These are phyloP conservation scores for Agapetus fuscipes DNA, from an alignment of 2,888 invertebrate species.

Conservation along the genomic window DNA sequence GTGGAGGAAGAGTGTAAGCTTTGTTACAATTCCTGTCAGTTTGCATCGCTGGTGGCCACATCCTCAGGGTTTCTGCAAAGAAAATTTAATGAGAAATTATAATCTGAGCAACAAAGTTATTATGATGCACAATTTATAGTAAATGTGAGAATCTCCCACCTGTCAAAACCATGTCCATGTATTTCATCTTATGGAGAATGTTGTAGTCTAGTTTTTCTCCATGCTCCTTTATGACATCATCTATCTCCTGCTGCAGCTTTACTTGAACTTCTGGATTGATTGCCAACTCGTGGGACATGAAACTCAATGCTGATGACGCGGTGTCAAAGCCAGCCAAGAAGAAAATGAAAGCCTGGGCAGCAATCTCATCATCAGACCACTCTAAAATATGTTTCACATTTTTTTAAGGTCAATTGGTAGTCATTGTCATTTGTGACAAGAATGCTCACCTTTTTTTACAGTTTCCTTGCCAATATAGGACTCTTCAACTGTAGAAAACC, in stretches of 20 bases:
- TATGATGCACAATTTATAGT: too few species aligned
- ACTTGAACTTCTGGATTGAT: constrained; percentile 24
- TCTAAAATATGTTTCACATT: too few species aligned
- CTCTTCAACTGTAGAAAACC: too few species aligned
- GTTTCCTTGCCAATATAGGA: too few species aligned
- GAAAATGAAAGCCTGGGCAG: constrained; percentile 26
- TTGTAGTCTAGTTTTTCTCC: constrained; percentile 19
- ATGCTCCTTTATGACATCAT: constrained; percentile 23
- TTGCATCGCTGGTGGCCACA: too few species aligned
- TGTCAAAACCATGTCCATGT: constrained; percentile 14
- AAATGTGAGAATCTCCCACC: constrained; percentile 6
- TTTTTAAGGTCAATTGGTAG: too few species aligned
- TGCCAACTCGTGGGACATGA: constrained; percentile 24
- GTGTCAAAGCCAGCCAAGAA: constrained; percentile 28
- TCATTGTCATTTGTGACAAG: too few species aligned
- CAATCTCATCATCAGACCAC: constrained; percentile 24
- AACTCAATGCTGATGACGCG: constrained; percentile 25
- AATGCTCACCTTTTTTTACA: too few species aligned
- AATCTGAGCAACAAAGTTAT: too few species aligned
- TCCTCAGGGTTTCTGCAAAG: too few species aligned
- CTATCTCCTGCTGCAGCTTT: constrained; percentile 27
- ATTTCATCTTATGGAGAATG: too few species aligned
- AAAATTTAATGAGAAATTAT: too few species aligned
- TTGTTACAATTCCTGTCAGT: constrained; percentile 29
- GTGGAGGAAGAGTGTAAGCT: constrained; percentile 6